Evolutionary conservation across 2,797 vertebrate genomes (phyloP).

Genomic region (Nothura maculosa): DNA sequence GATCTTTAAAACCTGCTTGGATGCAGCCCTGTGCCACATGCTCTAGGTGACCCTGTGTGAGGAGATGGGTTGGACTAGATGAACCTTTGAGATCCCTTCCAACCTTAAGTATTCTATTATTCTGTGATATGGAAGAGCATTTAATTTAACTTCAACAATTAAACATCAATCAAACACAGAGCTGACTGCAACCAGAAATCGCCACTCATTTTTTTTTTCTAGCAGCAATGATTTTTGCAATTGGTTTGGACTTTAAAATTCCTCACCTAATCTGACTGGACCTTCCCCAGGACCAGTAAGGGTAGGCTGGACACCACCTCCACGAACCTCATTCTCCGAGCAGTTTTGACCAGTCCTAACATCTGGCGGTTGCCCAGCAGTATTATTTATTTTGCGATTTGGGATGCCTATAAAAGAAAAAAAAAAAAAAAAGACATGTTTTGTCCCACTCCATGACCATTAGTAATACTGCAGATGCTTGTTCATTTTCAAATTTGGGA

Average conservation of each 20-base stretch:
- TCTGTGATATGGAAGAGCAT: fast-evolving
- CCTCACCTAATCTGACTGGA: slow-evolving; percentile 87
- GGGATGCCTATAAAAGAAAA: slow-evolving; percentile 87
- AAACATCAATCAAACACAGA: background rate
- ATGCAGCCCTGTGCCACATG: no score
- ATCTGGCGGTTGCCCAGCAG: slow-evolving; percentile 79
- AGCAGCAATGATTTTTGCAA: background rate
- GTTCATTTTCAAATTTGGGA: background rate
- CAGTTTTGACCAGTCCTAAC: slow-evolving; percentile 81
- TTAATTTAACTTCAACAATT: background rate
- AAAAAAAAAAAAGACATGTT: background rate
- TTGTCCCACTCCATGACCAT: background rate
- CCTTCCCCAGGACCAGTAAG: slow-evolving; percentile 85
- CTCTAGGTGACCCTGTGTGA: no score
- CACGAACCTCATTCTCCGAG: slow-evolving; percentile 84
- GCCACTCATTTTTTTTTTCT: background rate
- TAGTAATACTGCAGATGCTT: background rate
- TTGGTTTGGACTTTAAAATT: slow-evolving; percentile 2
- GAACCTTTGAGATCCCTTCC: no score
- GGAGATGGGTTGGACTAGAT: no score
- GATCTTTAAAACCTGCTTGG: no score
- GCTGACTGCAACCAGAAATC: background rate
- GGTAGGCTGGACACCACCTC: slow-evolving; percentile 80
- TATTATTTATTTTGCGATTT: slow-evolving; percentile 85
- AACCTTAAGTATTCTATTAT: no score